Evolutionary conservation across 1,140 invertebrate species (phyloP).

Genomic region (Zaprionus ornatus): DNA sequence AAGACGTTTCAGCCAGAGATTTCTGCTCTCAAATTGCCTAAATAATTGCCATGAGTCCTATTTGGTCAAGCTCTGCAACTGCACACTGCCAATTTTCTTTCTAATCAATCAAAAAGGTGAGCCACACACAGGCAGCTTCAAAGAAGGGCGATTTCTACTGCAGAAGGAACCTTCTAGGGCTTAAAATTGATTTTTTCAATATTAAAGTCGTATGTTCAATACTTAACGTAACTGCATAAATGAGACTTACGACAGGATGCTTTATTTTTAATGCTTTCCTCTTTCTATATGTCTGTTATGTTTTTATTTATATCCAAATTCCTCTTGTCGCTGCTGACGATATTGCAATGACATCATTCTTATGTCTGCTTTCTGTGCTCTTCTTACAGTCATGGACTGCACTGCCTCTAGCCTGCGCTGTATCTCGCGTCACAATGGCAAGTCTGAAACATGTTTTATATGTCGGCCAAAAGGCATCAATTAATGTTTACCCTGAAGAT

Average conservation of each 20-base stretch:
- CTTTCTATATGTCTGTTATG: not conserved
- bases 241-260: not conserved
- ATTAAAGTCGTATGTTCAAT: not conserved
- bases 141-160: not conserved
- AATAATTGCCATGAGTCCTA: conserved; percentile 73
- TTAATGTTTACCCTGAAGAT: conserved; percentile 39
- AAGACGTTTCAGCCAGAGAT: conserved; percentile 29
- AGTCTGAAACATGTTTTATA: conserved; percentile 13
- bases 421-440: conserved; percentile 66
- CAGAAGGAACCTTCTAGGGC: no score
- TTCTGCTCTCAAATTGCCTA: conserved; percentile 60
- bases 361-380: not conserved
- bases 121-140: not conserved
- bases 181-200: no score
- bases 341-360: conserved; percentile 1
- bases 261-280: not conserved
- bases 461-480: not conserved
- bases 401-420: conserved; percentile 58
- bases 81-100: conserved; percentile 71
- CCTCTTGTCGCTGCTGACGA: not conserved
- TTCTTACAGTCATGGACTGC: conserved; percentile 57
- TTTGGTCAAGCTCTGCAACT: conserved; percentile 66
- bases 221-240: not conserved
- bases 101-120: conserved; percentile 50
- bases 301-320: not conserved